Evolutionary conservation across 2,888 invertebrate species (phyloP).

Genomic region (Cerceris rybyensis): DNA sequence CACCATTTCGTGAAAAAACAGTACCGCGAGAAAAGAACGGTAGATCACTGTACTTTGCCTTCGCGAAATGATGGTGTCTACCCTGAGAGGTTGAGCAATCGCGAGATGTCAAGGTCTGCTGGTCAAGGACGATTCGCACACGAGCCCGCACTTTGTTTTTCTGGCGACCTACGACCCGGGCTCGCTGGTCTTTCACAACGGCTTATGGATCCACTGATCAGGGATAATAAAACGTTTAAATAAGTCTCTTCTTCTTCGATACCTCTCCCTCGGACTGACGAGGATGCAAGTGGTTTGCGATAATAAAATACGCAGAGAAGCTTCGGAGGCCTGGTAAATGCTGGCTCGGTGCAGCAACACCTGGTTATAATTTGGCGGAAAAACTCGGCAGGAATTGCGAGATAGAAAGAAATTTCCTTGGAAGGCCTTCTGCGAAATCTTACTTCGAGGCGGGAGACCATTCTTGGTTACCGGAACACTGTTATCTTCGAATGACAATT

Average conservation of each 20-base stretch:
- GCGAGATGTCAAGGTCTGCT: constrained; percentile 61
- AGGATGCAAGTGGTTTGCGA: constrained; percentile 8
- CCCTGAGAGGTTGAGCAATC: constrained; percentile 54
- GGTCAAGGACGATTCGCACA: constrained; percentile 57
- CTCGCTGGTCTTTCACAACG: constrained; percentile 32
- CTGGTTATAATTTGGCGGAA: constrained; percentile 29
- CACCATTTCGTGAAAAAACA: not conserved
- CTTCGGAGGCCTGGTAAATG: constrained; percentile 2
- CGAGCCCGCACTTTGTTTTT: constrained; percentile 42
- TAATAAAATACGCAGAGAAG: constrained; percentile 40
- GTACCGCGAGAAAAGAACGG: not conserved
- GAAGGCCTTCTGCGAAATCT: not conserved
- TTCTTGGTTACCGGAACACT: too few species aligned
- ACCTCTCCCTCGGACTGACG: constrained; percentile 12
- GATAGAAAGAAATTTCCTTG: not conserved
- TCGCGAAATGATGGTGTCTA: constrained; percentile 55
- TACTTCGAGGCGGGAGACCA: too few species aligned
- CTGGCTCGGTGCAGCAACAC: constrained; percentile 14
- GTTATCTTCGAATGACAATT: too few species aligned
- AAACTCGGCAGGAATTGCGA: constrained; percentile 28
- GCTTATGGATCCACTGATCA: constrained; percentile 31
- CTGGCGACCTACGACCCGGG: constrained; percentile 54
- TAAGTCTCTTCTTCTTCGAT: constrained; percentile 42
- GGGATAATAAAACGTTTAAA: constrained; percentile 56
- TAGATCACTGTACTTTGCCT: constrained; percentile 19